A percentile compares a stretch with the other conserved stretches of the same genome.
These are phyloP conservation scores for Pediacus dermestoides DNA, from an alignment of 2,888 invertebrate genomes.

Conservation along the genomic window DNA sequence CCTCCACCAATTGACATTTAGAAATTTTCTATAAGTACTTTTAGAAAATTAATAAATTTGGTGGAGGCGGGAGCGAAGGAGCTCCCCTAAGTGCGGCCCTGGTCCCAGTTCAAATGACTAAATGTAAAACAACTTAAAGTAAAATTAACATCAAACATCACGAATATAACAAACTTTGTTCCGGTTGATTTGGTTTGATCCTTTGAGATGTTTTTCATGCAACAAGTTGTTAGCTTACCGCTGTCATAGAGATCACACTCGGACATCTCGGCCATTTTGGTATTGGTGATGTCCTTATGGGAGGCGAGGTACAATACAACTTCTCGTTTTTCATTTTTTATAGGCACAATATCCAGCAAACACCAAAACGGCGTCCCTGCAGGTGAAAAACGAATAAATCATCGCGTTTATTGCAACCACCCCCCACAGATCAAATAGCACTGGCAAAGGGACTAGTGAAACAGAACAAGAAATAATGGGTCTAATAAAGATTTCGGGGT, in stretches of 20 bases:
- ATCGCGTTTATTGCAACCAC: too few species aligned
- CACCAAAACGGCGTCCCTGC: conserved; percentile 92
- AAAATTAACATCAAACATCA: conserved; percentile 13
- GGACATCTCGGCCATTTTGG: conserved; percentile 83
- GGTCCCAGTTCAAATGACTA: conserved; percentile 10
- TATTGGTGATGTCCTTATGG: conserved; percentile 93
- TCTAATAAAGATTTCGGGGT: too few species aligned
- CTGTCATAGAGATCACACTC: conserved; percentile 82
- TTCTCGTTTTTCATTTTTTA: conserved; percentile 96
- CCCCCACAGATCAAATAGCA: too few species aligned
- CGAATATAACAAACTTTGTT: conserved; percentile 22
- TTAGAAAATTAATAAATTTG: too few species aligned
- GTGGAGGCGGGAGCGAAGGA: too few species aligned
- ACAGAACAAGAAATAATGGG: too few species aligned
- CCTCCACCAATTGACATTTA: too few species aligned
- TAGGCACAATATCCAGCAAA: conserved; percentile 94
- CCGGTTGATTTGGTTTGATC: too few species aligned
- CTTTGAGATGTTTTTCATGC: conserved; percentile 4
- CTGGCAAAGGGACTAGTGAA: too few species aligned
- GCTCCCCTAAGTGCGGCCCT: too few species aligned
- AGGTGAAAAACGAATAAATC: too few species aligned
- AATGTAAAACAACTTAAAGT: conserved; percentile 7
- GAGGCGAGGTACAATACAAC: conserved; percentile 94
- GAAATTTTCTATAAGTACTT: too few species aligned
- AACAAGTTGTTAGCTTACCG: conserved; percentile 59